Percentiles rank a stretch among this genome's conserved stretches.
Conservation (phyloP, 1,140 invertebrate genomes). For the Bombus pyrosoma region DNA sequence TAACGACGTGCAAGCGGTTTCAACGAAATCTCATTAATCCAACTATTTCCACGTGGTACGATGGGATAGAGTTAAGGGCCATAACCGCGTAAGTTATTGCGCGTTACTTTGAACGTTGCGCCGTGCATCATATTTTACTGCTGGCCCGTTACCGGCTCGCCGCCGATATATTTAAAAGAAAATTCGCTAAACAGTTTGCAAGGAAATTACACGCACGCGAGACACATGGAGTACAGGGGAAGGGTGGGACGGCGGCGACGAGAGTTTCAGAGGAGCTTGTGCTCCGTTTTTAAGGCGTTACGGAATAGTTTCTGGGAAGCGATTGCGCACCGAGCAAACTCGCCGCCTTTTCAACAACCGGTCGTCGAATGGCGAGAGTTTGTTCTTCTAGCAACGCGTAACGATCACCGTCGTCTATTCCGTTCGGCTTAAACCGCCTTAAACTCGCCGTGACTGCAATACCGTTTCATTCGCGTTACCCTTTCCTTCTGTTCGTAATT, state of each 20-base stretch:
- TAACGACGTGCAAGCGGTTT: not conserved
- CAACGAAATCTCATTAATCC: conserved; percentile 22
- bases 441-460: not conserved
- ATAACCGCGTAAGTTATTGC: conserved; percentile 24
- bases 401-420: not conserved
- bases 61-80: conserved; percentile 13
- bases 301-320: conserved; percentile 1
- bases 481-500: not conserved
- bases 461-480: not conserved
- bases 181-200: conserved; percentile 5
- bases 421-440: not conserved
- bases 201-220: not conserved
- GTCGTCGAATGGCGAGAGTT: conserved; percentile 1
- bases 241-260: no score
- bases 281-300: not conserved
- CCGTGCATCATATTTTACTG: conserved; percentile 17
- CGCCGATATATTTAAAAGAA: conserved; percentile 4
- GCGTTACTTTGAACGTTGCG: conserved; percentile 19
- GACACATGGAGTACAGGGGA: not conserved
- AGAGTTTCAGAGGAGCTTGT: not conserved
- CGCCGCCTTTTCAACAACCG: conserved; percentile 5
- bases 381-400: not conserved
- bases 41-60: not conserved
- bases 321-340: not conserved
- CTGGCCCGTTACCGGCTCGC: not conserved